A percentile compares a stretch with the other conserved stretches of the same genome.
Conservation (phyloP, 2,888 invertebrate species). For the Pristionchus japonicus region DNA sequence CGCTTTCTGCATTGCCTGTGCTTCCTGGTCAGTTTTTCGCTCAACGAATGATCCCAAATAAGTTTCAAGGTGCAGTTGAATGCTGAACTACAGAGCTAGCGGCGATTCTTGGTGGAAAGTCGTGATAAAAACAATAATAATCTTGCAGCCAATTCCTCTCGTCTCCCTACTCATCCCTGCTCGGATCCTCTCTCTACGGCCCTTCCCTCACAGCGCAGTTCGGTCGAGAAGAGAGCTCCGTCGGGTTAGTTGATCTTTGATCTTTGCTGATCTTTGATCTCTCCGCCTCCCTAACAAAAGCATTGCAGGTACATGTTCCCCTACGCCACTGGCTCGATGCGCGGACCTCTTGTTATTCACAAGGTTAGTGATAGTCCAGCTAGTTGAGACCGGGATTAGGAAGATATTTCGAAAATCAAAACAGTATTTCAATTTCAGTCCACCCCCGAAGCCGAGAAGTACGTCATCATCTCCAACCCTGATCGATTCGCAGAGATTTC, state of each 20-base stretch:
- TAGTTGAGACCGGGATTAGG: not conserved
- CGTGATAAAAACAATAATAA: not conserved
- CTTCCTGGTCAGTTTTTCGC: not conserved
- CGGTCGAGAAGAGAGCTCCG: conserved; percentile 21
- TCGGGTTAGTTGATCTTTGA: not conserved
- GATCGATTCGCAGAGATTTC: conserved; percentile 23
- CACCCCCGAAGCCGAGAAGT: conserved; percentile 20
- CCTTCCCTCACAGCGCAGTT: not conserved
- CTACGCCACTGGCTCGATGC: not conserved
- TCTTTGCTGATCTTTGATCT: not conserved
- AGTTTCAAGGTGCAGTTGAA: not conserved
- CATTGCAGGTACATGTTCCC: conserved; percentile 13
- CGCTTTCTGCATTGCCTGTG: conserved; percentile 7
- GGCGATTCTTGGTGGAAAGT: no score
- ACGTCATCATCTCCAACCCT: conserved; percentile 18
- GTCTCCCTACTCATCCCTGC: not conserved
- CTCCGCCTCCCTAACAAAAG: no score
- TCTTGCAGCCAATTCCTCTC: conserved; percentile 11
- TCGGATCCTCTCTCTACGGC: not conserved
- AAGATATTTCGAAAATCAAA: not conserved
- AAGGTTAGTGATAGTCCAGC: not conserved
- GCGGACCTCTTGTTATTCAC: conserved; percentile 7
- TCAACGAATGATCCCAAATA: not conserved
- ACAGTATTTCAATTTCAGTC: not conserved
- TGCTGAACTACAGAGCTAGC: no score